A percentile compares a stretch with the other conserved stretches of the same genome.
phyloP scores from a whole-genome alignment of 2,888 invertebrate genomes.

The Andricus curvator region DNA sequence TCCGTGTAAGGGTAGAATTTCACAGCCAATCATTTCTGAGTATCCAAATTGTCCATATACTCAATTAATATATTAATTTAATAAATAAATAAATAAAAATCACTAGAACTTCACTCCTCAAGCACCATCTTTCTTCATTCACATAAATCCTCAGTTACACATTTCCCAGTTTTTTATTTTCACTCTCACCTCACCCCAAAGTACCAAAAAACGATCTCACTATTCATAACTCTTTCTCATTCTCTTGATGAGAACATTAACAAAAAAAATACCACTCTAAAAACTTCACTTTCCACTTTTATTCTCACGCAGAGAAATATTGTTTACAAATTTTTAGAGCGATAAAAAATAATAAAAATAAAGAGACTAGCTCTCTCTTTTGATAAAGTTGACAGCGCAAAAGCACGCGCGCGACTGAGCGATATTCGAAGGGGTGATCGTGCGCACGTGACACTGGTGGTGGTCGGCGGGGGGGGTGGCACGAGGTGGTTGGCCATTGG shows the following conservation, averaged over 20 bases:
- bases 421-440: constrained; percentile 64
- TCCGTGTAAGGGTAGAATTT: constrained; percentile 68
- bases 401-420: constrained; percentile 71
- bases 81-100: background rate
- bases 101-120: background rate
- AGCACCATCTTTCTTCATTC: background rate
- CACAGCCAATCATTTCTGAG: constrained; percentile 69
- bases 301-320: no score
- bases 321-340: background rate
- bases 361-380: background rate
- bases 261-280: background rate
- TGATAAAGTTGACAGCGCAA: constrained; percentile 51
- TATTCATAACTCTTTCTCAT: background rate
- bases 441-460: constrained; percentile 74
- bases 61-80: background rate
- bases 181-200: background rate
- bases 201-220: background rate
- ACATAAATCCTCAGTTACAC: background rate
- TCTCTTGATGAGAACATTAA: background rate
- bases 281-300: background rate
- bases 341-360: background rate
- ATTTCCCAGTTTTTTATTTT: background rate
- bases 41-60: background rate
- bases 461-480: constrained; percentile 61
- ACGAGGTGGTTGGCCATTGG: constrained; percentile 49